These are phyloP conservation scores for Nebria brevicollis DNA, from an alignment of 2,888 invertebrate genomes.

Conservation along the genomic window DNA sequence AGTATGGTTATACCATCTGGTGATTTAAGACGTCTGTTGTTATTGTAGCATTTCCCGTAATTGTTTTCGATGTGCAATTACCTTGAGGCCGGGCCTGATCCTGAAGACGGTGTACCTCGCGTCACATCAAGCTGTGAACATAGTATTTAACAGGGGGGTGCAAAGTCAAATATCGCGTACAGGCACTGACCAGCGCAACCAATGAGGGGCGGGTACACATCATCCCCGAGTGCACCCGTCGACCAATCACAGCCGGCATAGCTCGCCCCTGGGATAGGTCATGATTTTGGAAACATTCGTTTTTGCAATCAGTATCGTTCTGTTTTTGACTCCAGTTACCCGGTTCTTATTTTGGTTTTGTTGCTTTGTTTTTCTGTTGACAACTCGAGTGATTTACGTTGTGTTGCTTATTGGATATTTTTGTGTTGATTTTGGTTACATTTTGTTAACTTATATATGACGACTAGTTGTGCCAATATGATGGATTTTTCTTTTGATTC, in stretches of 20 bases:
- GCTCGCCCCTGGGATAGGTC: conserved; percentile 34
- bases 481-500: conserved; percentile 30
- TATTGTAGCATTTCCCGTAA: neutral
- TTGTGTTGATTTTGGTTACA: conserved; percentile 2
- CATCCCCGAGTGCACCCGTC: conserved; percentile 12
- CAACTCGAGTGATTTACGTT: conserved; percentile 17
- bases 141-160: conserved; percentile 16
- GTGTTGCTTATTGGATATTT: neutral
- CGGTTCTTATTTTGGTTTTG: neutral
- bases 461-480: conserved; percentile 16
- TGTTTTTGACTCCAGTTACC: conserved; percentile 20
- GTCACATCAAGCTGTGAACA: conserved; percentile 29
- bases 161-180: conserved; percentile 18
- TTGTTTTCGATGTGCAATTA: neutral
- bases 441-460: conserved; percentile 7
- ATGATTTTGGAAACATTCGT: neutral
- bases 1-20: neutral
- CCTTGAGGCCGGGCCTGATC: neutral
- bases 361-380: neutral
- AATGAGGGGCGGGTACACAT: conserved; percentile 3
- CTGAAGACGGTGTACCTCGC: conserved; percentile 10
- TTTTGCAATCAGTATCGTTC: conserved; percentile 27
- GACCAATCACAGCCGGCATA: conserved; percentile 18
- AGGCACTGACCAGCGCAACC: conserved; percentile 33
- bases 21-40: neutral